Conservation (phyloP, 2,797 vertebrate species). For the Melanotaenia maccullochi region DNA sequence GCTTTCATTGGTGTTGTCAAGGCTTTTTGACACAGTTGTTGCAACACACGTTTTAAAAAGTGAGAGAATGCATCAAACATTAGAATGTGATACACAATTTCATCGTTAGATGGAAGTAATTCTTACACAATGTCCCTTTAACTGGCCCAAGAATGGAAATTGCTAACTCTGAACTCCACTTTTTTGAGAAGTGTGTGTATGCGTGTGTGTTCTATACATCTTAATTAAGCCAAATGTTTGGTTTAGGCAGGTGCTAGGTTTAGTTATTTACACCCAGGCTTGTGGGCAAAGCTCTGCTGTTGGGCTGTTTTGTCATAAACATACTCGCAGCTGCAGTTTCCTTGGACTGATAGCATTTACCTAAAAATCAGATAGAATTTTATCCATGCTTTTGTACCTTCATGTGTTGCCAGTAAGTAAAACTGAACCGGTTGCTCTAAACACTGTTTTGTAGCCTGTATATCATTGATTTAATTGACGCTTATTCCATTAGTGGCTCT, state of each 20-base stretch:
- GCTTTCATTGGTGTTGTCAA: no score
- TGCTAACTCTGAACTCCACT: constrained; percentile 13
- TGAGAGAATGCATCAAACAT: no score
- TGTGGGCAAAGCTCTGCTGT: constrained; percentile 32
- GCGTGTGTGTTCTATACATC: constrained; percentile 31
- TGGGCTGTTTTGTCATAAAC: constrained; percentile 40
- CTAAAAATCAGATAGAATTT: not conserved
- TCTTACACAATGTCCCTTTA: no score
- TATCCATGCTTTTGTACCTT: not conserved
- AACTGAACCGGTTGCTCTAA: not conserved
- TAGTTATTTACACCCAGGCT: constrained; percentile 32
- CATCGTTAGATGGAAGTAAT: no score
- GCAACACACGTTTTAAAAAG: no score
- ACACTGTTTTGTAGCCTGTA: not conserved
- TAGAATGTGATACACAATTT: no score
- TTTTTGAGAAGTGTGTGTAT: not conserved
- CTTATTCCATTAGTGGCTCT: not conserved
- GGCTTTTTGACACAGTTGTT: no score
- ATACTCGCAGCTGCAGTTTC: constrained; percentile 30
- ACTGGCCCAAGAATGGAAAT: constrained; percentile 19
- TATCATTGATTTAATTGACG: not conserved
- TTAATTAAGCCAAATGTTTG: not conserved
- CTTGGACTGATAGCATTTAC: not conserved
- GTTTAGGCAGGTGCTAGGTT: constrained; percentile 19
- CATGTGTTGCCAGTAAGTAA: not conserved